Evolutionary conservation across 2,113 vertebrate genomes (phyloP).

Genomic region (Galeopterus variegatus): DNA sequence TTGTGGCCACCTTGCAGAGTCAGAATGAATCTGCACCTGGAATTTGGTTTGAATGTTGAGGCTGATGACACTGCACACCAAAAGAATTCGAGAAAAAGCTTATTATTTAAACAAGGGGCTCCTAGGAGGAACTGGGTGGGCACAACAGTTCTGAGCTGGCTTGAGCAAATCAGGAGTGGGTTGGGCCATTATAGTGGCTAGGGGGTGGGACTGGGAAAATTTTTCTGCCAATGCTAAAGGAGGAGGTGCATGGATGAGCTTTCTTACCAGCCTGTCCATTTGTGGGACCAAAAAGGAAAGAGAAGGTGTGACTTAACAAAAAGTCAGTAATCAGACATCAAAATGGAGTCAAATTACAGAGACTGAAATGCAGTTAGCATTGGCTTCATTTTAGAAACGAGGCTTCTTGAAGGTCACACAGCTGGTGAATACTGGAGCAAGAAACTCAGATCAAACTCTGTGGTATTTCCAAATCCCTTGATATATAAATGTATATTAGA

Average conservation of each 20-base stretch:
- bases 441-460: neutral
- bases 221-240: neutral
- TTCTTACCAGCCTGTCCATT: neutral
- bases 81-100: neutral
- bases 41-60: neutral
- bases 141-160: neutral
- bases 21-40: neutral
- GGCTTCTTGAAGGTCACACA: neutral
- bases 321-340: neutral
- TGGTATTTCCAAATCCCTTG: neutral
- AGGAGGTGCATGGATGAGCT: neutral
- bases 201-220: neutral
- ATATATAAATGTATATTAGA: neutral
- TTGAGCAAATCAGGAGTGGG: neutral
- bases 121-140: neutral
- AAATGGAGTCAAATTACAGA: neutral
- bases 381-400: neutral
- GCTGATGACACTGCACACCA: neutral
- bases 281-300: neutral
- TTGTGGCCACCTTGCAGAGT: neutral
- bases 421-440: neutral
- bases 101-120: neutral
- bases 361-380: neutral
- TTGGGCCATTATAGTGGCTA: neutral
- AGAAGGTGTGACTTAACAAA: neutral